These are phyloP conservation scores for Sycophila texana DNA, from an alignment of 2,888 invertebrate species.

Conservation along the genomic window DNA sequence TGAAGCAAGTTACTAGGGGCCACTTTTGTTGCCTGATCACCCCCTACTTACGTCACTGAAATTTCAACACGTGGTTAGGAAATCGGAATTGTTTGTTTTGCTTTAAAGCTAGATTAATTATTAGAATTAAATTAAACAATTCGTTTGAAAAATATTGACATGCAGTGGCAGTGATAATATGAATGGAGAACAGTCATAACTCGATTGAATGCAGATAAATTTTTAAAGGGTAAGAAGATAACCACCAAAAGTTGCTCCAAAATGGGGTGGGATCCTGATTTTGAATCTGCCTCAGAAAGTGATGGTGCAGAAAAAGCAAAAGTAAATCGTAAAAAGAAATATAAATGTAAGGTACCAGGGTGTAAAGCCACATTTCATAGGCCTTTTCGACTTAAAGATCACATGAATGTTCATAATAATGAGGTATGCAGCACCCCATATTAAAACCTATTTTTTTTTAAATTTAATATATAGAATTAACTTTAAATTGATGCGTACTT, in stretches of 20 bases:
- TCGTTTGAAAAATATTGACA: not conserved
- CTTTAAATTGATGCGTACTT: slow-evolving; percentile 40
- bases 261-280: slow-evolving; percentile 13
- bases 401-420: slow-evolving; percentile 78
- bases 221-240: not conserved
- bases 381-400: slow-evolving; percentile 78
- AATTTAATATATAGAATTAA: not conserved
- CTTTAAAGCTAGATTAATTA: not conserved
- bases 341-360: slow-evolving; percentile 75
- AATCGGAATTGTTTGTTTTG: not conserved
- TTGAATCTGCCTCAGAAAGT: not conserved
- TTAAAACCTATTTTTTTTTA: not conserved
- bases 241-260: not conserved
- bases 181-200: not conserved
- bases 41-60: not conserved
- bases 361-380: slow-evolving; percentile 78
- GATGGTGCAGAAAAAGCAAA: not conserved
- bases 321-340: slow-evolving; percentile 54
- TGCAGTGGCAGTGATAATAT: not conserved
- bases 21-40: too few species aligned
- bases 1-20: too few species aligned
- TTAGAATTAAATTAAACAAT: not conserved
- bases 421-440: slow-evolving; percentile 75
- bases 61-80: not conserved
- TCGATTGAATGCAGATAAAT: not conserved